A percentile compares a stretch with the other conserved stretches of the same genome.
phyloP scores from a whole-genome alignment of 2,113 vertebrate genomes.

The Colinus virginianus region DNA sequence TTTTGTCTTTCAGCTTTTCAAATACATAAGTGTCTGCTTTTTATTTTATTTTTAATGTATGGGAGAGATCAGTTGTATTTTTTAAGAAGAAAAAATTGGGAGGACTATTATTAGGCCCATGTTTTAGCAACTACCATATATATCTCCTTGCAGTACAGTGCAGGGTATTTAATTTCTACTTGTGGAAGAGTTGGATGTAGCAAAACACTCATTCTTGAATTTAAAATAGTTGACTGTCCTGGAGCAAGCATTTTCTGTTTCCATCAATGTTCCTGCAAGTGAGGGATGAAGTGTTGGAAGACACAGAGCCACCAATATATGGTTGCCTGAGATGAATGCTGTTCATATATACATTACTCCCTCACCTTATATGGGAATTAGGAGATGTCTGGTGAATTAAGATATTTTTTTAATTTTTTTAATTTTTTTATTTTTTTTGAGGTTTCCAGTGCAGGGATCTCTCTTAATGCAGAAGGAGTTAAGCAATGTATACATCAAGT shows the following conservation, averaged over 20 bases:
- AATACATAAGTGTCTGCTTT: background rate
- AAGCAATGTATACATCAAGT: background rate
- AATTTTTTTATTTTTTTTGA: background rate
- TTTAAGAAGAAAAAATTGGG: background rate
- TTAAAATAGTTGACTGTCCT: background rate
- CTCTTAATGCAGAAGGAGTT: background rate
- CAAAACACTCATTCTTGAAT: background rate
- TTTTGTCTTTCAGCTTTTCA: background rate
- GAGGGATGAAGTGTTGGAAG: background rate
- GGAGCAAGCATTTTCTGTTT: background rate
- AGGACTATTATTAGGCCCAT: background rate
- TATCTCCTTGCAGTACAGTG: background rate
- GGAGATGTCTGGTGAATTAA: background rate
- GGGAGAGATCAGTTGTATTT: background rate
- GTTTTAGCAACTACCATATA: background rate
- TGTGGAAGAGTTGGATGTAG: background rate
- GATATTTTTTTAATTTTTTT: background rate
- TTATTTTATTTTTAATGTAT: background rate
- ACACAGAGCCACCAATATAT: background rate
- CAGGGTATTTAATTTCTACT: background rate
- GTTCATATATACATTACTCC: accelerated
- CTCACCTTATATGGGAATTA: accelerated
- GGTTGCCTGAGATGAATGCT: background rate
- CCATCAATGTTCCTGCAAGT: background rate
- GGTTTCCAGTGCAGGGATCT: background rate